These are phyloP conservation scores for Grus americana DNA, from an alignment of 2,113 vertebrate species.

Conservation along the genomic window DNA sequence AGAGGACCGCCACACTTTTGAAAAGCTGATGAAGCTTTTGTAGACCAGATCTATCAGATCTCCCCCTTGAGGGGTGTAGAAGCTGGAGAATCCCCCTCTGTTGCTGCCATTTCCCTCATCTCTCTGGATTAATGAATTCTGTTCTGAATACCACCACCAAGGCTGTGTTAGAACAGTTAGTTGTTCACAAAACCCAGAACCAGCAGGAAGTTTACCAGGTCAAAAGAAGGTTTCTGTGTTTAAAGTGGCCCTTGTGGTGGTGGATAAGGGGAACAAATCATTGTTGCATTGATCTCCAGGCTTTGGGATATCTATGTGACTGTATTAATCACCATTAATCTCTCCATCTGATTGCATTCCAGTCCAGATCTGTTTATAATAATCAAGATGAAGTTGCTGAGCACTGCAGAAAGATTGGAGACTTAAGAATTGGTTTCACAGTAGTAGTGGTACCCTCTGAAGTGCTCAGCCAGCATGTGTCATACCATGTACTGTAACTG, in stretches of 20 bases:
- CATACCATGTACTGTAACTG: no score
- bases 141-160: background rate
- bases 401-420: background rate
- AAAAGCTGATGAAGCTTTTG: background rate
- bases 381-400: background rate
- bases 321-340: background rate
- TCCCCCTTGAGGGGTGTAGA: background rate
- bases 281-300: background rate
- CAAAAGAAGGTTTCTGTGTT: background rate
- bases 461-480: background rate
- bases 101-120: background rate
- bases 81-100: background rate
- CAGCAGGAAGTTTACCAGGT: background rate
- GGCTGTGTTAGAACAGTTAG: background rate
- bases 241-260: background rate
- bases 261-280: background rate
- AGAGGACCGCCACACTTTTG: no score
- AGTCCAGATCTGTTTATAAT: background rate
- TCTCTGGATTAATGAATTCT: background rate
- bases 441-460: background rate
- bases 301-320: background rate
- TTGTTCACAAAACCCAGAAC: background rate
- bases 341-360: background rate
- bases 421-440: background rate
- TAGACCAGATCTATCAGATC: background rate